Conservation (phyloP, 2,888 invertebrate genomes). For the Leptarthrus brevirostris region DNA sequence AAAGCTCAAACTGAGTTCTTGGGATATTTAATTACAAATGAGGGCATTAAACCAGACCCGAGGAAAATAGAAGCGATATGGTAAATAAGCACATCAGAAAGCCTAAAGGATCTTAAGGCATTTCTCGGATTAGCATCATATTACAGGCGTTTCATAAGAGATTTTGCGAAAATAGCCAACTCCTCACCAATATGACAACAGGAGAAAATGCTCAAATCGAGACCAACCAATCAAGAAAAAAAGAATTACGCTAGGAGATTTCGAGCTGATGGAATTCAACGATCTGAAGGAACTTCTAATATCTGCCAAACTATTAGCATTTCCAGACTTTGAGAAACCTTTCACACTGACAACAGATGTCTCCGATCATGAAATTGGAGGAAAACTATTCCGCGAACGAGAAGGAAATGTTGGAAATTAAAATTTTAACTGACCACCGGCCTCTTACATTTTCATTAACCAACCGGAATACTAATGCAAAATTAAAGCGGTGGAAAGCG, state of each 20-base stretch:
- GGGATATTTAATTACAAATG: constrained; percentile 48
- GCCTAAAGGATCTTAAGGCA: constrained; percentile 48
- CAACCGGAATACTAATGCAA: constrained; percentile 48
- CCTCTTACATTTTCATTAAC: constrained; percentile 39
- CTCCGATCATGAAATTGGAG: constrained; percentile 45
- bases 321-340: constrained; percentile 52
- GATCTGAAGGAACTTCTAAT: constrained; percentile 52
- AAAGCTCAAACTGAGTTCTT: constrained; percentile 50
- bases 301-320: constrained; percentile 51
- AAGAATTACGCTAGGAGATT: constrained; percentile 41
- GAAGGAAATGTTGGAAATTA: constrained; percentile 41
- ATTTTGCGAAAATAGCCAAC: constrained; percentile 54
- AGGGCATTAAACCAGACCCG: constrained; percentile 50
- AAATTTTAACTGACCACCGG: constrained; percentile 46
- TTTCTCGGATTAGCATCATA: constrained; percentile 48
- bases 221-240: constrained; percentile 51
- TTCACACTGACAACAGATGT: constrained; percentile 48
- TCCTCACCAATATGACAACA: constrained; percentile 53
- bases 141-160: constrained; percentile 53
- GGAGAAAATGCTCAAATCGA: constrained; percentile 53
- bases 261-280: constrained; percentile 51
- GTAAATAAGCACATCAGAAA: constrained; percentile 43
- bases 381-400: constrained; percentile 43
- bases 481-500: constrained; percentile 50
- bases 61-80: constrained; percentile 47